Percentiles rank a stretch among this genome's conserved stretches.
Evolutionary conservation across 2,797 vertebrate species (phyloP).

Genomic region (Brotula barbata): DNA sequence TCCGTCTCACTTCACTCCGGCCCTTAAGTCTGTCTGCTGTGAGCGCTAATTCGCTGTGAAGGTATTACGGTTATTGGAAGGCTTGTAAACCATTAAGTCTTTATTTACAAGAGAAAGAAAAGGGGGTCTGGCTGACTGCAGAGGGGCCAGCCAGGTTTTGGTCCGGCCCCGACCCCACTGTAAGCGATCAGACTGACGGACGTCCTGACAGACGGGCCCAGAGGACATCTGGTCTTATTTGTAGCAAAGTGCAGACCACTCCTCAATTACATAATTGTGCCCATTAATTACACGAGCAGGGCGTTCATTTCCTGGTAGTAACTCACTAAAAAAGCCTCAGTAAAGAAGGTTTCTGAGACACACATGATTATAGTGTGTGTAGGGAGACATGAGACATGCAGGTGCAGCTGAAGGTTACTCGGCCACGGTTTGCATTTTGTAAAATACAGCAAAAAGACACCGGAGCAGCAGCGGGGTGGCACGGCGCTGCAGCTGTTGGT

Average conservation of each 20-base stretch:
- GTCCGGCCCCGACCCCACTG: conserved; percentile 68
- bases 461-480: conserved; percentile 5
- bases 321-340: conserved; percentile 60
- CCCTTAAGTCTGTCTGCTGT: conserved; percentile 57
- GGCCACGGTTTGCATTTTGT: conserved; percentile 21
- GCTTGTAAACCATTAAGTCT: conserved; percentile 81
- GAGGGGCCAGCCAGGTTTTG: conserved; percentile 51
- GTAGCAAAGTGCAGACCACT: conserved; percentile 67
- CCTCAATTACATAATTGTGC: conserved; percentile 77
- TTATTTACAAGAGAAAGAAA: conserved; percentile 78
- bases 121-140: conserved; percentile 53
- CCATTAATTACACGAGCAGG: conserved; percentile 75
- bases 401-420: conserved; percentile 38
- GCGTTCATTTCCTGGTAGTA: conserved; percentile 67
- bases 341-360: conserved; percentile 55
- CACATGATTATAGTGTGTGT: conserved; percentile 59
- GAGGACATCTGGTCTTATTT: conserved; percentile 71
- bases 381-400: conserved; percentile 51
- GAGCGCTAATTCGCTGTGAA: conserved; percentile 74
- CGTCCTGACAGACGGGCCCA: conserved; percentile 19
- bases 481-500: conserved; percentile 37
- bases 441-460: neutral
- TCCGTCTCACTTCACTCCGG: conserved; percentile 36
- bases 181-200: conserved; percentile 55
- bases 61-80: conserved; percentile 79